phyloP scores from a whole-genome alignment of 2,113 vertebrate genomes.

The Vireo altiloquus region DNA sequence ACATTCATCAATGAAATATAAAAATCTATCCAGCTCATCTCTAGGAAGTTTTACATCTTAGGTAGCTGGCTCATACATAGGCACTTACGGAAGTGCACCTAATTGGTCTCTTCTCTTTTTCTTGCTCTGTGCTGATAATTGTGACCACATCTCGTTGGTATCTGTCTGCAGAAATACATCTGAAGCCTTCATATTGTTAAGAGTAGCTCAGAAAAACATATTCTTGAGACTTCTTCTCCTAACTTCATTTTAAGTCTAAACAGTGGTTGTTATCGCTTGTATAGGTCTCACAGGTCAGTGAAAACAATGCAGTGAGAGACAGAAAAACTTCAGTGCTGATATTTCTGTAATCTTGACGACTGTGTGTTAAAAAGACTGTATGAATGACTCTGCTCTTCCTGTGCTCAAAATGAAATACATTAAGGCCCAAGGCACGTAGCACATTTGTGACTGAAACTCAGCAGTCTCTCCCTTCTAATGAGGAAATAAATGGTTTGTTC shows the following conservation, averaged over 20 bases:
- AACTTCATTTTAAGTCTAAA: neutral
- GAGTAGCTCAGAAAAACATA: neutral
- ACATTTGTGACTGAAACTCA: neutral
- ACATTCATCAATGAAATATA: neutral
- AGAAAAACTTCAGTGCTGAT: neutral
- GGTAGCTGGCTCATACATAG: neutral
- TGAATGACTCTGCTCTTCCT: neutral
- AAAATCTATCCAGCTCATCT: neutral
- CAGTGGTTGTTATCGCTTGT: neutral
- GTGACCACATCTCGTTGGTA: neutral
- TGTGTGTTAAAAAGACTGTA: neutral
- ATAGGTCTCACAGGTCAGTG: neutral
- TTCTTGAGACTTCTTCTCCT: neutral
- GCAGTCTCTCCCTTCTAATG: neutral
- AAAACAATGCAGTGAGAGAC: neutral
- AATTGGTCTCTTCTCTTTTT: neutral
- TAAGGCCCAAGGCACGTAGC: neutral
- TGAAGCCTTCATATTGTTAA: neutral
- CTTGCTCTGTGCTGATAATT: neutral
- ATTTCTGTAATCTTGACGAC: neutral
- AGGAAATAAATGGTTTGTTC: neutral
- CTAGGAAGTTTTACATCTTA: neutral
- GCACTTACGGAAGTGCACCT: neutral
- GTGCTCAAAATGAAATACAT: neutral
- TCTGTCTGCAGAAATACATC: neutral